These are phyloP conservation scores for Sarcophaga carnaria DNA, from an alignment of 2,888 invertebrate genomes.

Conservation along the genomic window DNA sequence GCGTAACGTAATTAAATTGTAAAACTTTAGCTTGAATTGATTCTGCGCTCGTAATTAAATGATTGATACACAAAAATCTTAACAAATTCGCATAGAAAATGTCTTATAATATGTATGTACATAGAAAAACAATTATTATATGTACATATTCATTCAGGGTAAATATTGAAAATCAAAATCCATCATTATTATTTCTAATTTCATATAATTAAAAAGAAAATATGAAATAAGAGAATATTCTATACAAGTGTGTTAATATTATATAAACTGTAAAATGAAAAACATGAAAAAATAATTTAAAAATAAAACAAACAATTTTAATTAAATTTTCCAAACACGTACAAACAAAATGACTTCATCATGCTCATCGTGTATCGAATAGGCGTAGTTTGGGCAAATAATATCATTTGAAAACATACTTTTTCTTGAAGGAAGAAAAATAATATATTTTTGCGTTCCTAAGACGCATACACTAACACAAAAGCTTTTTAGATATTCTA, in stretches of 20 bases:
- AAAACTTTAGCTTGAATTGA: no score
- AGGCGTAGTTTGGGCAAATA: constrained; percentile 7
- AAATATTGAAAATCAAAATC: background rate
- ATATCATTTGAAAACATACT: background rate
- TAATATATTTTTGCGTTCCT: background rate
- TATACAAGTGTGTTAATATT: no score
- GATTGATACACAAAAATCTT: no score
- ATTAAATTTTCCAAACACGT: constrained; percentile 39
- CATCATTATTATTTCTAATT: background rate
- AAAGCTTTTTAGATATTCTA: no score
- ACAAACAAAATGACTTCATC: constrained; percentile 39
- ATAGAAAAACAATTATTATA: no score
- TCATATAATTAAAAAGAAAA: no score
- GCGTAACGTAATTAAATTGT: no score
- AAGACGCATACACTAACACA: background rate
- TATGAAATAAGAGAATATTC: no score
- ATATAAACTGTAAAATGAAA: background rate
- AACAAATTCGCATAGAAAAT: no score
- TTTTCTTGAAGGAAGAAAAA: background rate
- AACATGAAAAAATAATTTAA: background rate
- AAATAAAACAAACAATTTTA: constrained; percentile 1
- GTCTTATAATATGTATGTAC: no score
- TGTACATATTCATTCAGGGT: no score
- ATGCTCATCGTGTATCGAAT: background rate
- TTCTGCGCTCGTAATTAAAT: no score